These are phyloP conservation scores for Coenobita brevimanus DNA, from an alignment of 1,140 invertebrate genomes.

Conservation along the genomic window DNA sequence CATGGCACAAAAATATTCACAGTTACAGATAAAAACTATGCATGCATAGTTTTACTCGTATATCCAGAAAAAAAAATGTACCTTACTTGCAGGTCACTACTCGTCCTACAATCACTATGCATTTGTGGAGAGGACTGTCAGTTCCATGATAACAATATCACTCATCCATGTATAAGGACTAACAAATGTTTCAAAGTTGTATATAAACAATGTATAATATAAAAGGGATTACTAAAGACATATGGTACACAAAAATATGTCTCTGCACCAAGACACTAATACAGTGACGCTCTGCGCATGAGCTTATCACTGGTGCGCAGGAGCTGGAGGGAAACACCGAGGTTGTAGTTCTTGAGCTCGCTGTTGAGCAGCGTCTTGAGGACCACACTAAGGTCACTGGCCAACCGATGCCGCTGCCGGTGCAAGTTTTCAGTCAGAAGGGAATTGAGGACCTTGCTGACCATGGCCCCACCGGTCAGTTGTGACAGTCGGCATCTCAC, in stretches of 20 bases:
- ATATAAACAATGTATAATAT: no score
- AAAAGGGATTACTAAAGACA: no score
- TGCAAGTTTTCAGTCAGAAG: constrained; percentile 50
- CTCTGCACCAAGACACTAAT: constrained; percentile 11
- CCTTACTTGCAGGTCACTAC: no score
- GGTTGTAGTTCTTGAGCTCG: constrained; percentile 65
- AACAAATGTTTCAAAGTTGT: no score
- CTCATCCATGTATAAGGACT: no score
- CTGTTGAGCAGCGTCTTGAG: constrained; percentile 62
- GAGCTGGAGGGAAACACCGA: constrained; percentile 65
- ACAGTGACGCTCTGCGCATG: constrained; percentile 63
- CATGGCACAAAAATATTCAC: no score
- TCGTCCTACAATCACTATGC: no score
- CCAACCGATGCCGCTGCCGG: constrained; percentile 45
- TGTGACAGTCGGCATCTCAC: constrained; percentile 46
- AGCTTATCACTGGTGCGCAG: constrained; percentile 66
- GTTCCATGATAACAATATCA: no score
- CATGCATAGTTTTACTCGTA: no score
- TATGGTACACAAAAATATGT: neutral
- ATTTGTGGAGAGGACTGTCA: no score
- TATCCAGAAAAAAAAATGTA: no score
- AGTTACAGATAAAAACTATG: no score
- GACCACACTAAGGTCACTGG: constrained; percentile 37
- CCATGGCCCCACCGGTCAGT: constrained; percentile 56
- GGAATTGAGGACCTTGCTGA: constrained; percentile 51